Evolutionary conservation across 2,888 invertebrate genomes (phyloP).

Genomic region (Anoplius nigerrimus): DNA sequence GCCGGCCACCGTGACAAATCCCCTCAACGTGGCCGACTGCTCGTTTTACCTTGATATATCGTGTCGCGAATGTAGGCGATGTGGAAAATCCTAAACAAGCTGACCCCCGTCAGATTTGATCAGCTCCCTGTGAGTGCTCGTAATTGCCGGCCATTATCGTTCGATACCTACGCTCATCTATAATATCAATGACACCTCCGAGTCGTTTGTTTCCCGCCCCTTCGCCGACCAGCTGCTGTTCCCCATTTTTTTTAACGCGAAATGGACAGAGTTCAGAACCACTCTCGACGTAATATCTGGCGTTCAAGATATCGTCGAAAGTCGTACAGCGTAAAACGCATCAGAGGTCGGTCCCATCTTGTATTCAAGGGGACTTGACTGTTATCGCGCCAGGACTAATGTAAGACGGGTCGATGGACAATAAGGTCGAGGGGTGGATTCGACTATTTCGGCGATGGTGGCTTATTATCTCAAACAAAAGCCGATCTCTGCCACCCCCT

Average conservation of each 20-base stretch:
- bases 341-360: neutral
- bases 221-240: too few species aligned
- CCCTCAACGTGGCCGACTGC: too few species aligned
- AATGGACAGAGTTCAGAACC: too few species aligned
- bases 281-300: too few species aligned
- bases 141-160: conserved; percentile 21
- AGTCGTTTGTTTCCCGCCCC: too few species aligned
- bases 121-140: conserved; percentile 40
- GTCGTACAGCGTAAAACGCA: neutral
- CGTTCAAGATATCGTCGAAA: too few species aligned
- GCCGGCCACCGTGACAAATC: too few species aligned
- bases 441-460: conserved; percentile 68
- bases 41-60: too few species aligned
- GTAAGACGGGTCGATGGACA: conserved; percentile 60
- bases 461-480: conserved; percentile 73
- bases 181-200: too few species aligned
- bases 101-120: conserved; percentile 38
- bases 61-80: too few species aligned
- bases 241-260: too few species aligned
- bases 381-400: conserved; percentile 59
- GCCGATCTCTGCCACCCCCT: conserved; percentile 57
- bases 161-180: too few species aligned
- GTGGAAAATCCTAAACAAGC: conserved; percentile 44
- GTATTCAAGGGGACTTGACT: conserved; percentile 44
- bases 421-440: conserved; percentile 61